Conservation (phyloP, 2,888 invertebrate genomes). For the Cantharis rufa region DNA sequence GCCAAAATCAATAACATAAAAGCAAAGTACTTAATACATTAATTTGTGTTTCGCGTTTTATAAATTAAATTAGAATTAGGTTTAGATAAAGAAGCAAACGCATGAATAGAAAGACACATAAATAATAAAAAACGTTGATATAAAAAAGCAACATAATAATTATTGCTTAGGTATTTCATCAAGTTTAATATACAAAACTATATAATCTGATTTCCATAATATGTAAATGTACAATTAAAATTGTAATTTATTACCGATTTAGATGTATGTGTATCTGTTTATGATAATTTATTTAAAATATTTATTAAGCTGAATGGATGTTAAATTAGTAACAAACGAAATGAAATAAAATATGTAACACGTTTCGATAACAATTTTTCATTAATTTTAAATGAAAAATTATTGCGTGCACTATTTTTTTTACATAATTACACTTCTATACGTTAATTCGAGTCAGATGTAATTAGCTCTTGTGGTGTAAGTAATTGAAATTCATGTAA, state of each 20-base stretch:
- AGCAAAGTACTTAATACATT: not conserved
- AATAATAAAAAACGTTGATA: not conserved
- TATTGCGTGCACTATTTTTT: not conserved
- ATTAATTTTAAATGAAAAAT: not conserved
- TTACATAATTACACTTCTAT: not conserved
- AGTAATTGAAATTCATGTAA: not conserved
- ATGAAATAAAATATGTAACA: not conserved
- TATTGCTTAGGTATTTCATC: not conserved
- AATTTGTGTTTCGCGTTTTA: not conserved
- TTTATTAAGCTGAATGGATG: slow-evolving; percentile 1
- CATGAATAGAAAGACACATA: not conserved
- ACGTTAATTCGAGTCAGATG: not conserved
- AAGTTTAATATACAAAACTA: not conserved
- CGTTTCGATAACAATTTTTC: not conserved
- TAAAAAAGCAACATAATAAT: not conserved
- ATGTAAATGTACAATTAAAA: slow-evolving; percentile 18
- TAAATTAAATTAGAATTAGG: not conserved
- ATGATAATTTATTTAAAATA: slow-evolving; percentile 1
- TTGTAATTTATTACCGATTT: slow-evolving; percentile 12
- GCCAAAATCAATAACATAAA: not conserved
- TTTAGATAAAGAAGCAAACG: not conserved
- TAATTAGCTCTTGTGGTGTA: not conserved
- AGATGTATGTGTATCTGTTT: not conserved
- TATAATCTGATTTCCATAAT: slow-evolving; percentile 12
- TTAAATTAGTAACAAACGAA: not conserved